Evolutionary conservation across 35 echinoderm and acorn worm genomes (phyloP), one percentile per base, ranked within the genome.

Genomic region (Heliocidaris erythrogramma): DNA sequence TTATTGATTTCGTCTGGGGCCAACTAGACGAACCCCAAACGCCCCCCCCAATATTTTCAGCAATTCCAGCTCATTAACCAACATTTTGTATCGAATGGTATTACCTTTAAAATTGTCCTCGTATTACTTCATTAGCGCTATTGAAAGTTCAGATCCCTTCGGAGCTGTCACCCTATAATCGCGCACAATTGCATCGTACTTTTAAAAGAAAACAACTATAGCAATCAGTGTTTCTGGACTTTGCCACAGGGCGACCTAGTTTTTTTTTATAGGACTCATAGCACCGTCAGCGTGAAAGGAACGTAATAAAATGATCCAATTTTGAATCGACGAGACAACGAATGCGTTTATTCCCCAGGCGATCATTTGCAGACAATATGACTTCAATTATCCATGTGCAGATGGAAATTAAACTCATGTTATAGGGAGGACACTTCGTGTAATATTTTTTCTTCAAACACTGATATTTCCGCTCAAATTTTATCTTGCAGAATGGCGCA

Each of bases 291-390:
- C 27, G 27, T 21, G 65, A 56, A 78, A n/a, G 65, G 65, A 78
- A n/a, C 65, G 65, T 78, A 78, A n/a, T 24, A 78, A 78, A 69
- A 78, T 78, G 27, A 78, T 78, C 65, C 18, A 78, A 78, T 78
- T 78, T 78, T 78, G 5, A 24, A 24, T 78, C 65, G 65, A 24
- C 65, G n/a, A 78, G 65, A 78, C 65, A 78, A 27, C 65, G 65
- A 24, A 78, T 78, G 65, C 6, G 21, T 78, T 78, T 78, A 21
- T n/a, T 27, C 8, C 65, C 27, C 5, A 4, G 65, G 65, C 24
- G 65, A 78, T 78, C 65, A 78, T 78, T 78, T 78, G 65, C 65
- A 78, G 65, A 78, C 65, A 78, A 78, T 78, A 18, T 78, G 27
- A 78, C 65, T 78, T 78, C 65, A 78, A 78, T 78, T 27, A n/a